A percentile compares a stretch with the other conserved stretches of the same genome.
Evolutionary conservation across 2,888 invertebrate species (phyloP).

Genomic region (Mimumesa dahlbomi): DNA sequence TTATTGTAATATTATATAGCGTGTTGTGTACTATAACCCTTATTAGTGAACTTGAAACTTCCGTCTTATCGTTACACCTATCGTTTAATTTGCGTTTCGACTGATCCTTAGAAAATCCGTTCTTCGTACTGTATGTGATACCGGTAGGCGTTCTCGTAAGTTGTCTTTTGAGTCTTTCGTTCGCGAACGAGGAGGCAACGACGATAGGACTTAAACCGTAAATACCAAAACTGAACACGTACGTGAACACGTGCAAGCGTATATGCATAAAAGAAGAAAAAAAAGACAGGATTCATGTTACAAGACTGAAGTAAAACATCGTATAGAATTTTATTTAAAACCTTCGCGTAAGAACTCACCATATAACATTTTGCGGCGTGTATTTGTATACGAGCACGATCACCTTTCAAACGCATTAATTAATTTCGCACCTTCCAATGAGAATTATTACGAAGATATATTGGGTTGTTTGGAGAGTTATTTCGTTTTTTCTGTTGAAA

Average conservation of each 20-base stretch:
- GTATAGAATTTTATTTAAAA: constrained; percentile 26
- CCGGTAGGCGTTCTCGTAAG: constrained; percentile 4
- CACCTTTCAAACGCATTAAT: constrained; percentile 20
- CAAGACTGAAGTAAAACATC: constrained; percentile 26
- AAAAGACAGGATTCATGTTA: constrained; percentile 14
- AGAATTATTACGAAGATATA: neutral
- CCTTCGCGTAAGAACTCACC: constrained; percentile 7
- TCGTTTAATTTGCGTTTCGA: constrained; percentile 18
- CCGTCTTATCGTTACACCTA: constrained; percentile 9
- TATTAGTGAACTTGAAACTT: constrained; percentile 25
- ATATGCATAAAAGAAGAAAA: neutral
- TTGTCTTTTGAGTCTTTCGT: constrained; percentile 32
- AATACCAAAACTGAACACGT: neutral
- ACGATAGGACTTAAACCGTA: neutral
- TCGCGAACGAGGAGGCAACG: neutral
- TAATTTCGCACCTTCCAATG: neutral
- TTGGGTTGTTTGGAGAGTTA: no score
- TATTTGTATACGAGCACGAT: constrained; percentile 17
- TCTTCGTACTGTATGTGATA: constrained; percentile 1
- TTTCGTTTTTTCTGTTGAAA: no score
- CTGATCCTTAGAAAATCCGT: constrained; percentile 6
- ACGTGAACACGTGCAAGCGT: neutral
- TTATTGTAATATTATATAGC: constrained; percentile 22
- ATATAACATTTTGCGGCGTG: constrained; percentile 8
- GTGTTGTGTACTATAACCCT: constrained; percentile 20